A percentile compares a stretch with the other conserved stretches of the same genome.
Evolutionary conservation across 92 coral and sea anemone species (phyloP).

Genomic region (Porites evermanni): DNA sequence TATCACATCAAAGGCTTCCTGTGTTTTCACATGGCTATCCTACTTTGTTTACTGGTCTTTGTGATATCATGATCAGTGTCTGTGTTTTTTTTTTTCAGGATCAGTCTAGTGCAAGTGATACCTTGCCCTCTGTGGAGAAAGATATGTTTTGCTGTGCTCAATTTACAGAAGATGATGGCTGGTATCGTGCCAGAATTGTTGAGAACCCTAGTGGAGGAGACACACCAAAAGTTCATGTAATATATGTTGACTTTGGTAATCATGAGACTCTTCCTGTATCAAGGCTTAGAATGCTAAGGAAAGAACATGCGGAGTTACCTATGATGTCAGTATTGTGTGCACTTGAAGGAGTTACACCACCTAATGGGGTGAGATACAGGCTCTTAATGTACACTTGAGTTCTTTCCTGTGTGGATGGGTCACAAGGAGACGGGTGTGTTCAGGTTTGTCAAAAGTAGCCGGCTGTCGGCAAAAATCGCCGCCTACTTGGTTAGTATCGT

Average conservation of each 20-base stretch:
- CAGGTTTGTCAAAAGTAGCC: too few species aligned
- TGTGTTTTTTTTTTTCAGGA: too few species aligned
- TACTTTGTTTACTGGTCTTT: too few species aligned
- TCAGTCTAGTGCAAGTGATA: background rate
- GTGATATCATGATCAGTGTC: too few species aligned
- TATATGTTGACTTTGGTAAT: constrained; percentile 94
- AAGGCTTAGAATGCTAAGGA: constrained; percentile 70
- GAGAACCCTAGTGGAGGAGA: constrained; percentile 47
- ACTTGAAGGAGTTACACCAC: constrained; percentile 69
- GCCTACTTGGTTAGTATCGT: too few species aligned
- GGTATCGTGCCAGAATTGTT: constrained; percentile 80
- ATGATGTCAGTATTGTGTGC: constrained; percentile 86
- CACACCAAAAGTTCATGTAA: constrained; percentile 58
- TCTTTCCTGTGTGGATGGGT: too few species aligned
- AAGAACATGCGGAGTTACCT: constrained; percentile 79
- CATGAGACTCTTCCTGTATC: constrained; percentile 68
- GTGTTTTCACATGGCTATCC: too few species aligned
- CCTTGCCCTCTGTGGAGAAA: constrained; percentile 1
- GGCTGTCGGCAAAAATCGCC: too few species aligned
- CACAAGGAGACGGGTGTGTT: too few species aligned
- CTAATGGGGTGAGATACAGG: constrained; percentile 38
- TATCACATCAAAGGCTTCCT: too few species aligned
- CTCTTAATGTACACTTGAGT: too few species aligned
- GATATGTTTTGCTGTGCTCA: constrained; percentile 89
- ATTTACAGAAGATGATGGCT: constrained; percentile 77